Evolutionary conservation across 2,797 vertebrate genomes (phyloP).

Genomic region (Morelia viridis): DNA sequence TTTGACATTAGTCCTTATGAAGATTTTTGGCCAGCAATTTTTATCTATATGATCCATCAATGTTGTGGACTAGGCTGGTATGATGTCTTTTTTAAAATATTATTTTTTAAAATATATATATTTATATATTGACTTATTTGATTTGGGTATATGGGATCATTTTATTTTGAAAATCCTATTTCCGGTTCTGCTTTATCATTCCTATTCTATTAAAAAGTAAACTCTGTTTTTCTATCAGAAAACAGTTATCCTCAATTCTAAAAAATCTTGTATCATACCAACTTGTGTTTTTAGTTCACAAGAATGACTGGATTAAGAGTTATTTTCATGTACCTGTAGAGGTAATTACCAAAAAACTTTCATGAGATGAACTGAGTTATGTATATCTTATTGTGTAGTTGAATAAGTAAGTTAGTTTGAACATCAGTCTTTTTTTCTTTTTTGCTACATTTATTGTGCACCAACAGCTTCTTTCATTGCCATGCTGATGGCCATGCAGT

Average conservation of each 20-base stretch:
- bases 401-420: background rate
- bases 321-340: conserved; percentile 6
- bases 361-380: conserved; percentile 1
- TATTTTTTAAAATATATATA: background rate
- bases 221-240: background rate
- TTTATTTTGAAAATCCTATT: conserved; percentile 13
- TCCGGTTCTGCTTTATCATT: conserved; percentile 11
- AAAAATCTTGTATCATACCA: background rate
- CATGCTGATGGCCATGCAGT: background rate
- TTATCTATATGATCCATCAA: conserved; percentile 94
- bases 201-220: conserved; percentile 7
- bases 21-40: conserved; percentile 95
- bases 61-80: conserved; percentile 95
- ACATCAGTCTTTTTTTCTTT: background rate
- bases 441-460: background rate
- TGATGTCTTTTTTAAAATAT: conserved; percentile 19
- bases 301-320: background rate
- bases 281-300: conserved; percentile 4
- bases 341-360: background rate
- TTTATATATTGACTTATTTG: background rate
- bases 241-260: background rate
- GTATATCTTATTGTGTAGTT: background rate
- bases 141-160: background rate
- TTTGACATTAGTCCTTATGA: conserved; percentile 97
- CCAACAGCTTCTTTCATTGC: background rate